Evolutionary conservation across 1,140 invertebrate genomes (phyloP).

Genomic region (Zaprionus davidi): DNA sequence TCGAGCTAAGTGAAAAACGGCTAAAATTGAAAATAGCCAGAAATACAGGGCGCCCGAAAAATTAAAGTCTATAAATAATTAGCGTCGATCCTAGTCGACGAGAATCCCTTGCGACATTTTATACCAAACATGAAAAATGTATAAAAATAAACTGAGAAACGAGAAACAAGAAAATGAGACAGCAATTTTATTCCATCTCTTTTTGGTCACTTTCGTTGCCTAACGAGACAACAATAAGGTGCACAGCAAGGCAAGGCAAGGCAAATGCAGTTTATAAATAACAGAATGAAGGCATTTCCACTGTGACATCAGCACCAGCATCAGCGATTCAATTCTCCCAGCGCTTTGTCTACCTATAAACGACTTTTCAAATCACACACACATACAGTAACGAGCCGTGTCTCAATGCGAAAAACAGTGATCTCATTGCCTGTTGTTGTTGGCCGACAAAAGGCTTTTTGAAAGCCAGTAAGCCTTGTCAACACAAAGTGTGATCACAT

Average conservation of each 20-base stretch:
- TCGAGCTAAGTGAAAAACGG: slow-evolving; percentile 51
- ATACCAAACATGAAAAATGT: slow-evolving; percentile 60
- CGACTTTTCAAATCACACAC: slow-evolving; percentile 48
- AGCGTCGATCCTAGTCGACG: slow-evolving; percentile 15
- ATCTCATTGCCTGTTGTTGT: slow-evolving; percentile 52
- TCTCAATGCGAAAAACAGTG: slow-evolving; percentile 48
- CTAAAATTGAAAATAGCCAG: slow-evolving; percentile 73
- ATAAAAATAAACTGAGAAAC: slow-evolving; percentile 41
- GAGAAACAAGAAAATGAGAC: slow-evolving; percentile 38
- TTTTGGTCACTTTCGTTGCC: slow-evolving; percentile 16
- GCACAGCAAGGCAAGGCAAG: slow-evolving; percentile 11
- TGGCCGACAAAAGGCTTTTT: slow-evolving; percentile 44
- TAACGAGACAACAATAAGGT: slow-evolving; percentile 52
- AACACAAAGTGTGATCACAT: slow-evolving; percentile 44
- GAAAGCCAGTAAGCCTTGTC: slow-evolving; percentile 41
- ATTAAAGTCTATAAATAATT: slow-evolving; percentile 52
- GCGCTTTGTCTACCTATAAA: slow-evolving; percentile 54
- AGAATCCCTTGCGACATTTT: slow-evolving; percentile 58
- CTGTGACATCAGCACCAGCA: slow-evolving; percentile 71
- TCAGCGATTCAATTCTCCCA: slow-evolving; percentile 32
- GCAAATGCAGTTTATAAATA: slow-evolving; percentile 74
- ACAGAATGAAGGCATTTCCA: slow-evolving; percentile 72
- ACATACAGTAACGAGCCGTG: slow-evolving; percentile 33
- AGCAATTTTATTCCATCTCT: slow-evolving; percentile 5
- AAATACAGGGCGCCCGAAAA: slow-evolving; percentile 67